Conservation (phyloP, 2,113 vertebrate species). For the Malurus cyaneus region DNA sequence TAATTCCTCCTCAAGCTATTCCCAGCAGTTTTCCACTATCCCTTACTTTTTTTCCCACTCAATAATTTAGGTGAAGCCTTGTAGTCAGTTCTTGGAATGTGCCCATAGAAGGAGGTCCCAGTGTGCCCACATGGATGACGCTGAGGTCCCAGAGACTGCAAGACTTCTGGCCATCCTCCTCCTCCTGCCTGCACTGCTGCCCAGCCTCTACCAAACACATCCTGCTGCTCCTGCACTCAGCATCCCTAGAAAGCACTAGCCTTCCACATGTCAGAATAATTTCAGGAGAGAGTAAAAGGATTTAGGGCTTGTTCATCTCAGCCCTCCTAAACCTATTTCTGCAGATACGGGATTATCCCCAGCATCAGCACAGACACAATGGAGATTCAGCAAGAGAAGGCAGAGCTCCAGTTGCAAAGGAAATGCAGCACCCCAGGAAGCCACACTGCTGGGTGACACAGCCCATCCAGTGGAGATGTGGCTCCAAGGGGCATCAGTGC, state of each 20-base stretch:
- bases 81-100: neutral
- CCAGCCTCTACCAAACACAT: neutral
- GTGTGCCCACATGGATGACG: neutral
- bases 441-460: rapidly evolving
- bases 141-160: neutral
- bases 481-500: rapidly evolving
- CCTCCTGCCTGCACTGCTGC: neutral
- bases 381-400: neutral
- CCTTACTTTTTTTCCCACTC: neutral
- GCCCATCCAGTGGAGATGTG: rapidly evolving
- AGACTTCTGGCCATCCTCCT: neutral
- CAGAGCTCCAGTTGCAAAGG: neutral
- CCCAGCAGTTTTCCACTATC: neutral
- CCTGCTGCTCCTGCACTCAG: neutral
- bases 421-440: rapidly evolving
- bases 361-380: neutral
- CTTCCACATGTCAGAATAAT: neutral
- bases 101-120: neutral
- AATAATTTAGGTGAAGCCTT: neutral
- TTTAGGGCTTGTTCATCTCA: constrained; percentile 19
- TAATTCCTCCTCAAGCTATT: neutral
- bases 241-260: neutral
- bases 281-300: constrained; percentile 6
- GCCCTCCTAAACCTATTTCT: constrained; percentile 10
- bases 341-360: constrained; percentile 11